A percentile compares a stretch with the other conserved stretches of the same genome.
Evolutionary conservation across 1,140 invertebrate species (phyloP).

Genomic region (Manduca sexta): DNA sequence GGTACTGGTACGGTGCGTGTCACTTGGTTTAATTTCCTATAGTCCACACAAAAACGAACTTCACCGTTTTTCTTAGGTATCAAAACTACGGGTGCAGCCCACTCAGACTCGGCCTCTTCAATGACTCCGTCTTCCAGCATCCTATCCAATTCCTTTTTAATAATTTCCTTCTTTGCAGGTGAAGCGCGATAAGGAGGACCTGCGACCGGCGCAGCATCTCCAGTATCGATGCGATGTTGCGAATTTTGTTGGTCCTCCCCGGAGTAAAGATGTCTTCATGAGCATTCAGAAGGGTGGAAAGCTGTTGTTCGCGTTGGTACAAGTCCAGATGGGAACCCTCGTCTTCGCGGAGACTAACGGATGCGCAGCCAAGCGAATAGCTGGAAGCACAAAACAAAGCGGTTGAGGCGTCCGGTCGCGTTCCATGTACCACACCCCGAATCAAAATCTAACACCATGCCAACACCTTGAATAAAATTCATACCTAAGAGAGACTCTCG

Average conservation of each 20-base stretch:
- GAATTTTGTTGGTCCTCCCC: slow-evolving; percentile 1
- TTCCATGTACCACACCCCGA: slow-evolving; percentile 5
- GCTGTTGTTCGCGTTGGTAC: background rate
- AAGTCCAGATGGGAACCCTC: slow-evolving; percentile 4
- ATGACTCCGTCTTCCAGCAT: slow-evolving; percentile 17
- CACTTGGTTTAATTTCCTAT: slow-evolving; percentile 9
- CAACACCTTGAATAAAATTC: slow-evolving; percentile 17
- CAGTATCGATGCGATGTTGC: slow-evolving; percentile 18
- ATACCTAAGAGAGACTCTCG: slow-evolving; percentile 20
- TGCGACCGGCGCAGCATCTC: slow-evolving; percentile 9
- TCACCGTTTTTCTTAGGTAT: slow-evolving; percentile 19
- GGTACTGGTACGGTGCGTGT: slow-evolving; percentile 15
- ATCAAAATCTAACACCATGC: slow-evolving; percentile 15
- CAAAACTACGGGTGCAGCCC: slow-evolving; percentile 14
- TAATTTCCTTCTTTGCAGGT: slow-evolving; percentile 15
- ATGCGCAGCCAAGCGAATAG: background rate
- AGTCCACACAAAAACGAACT: slow-evolving; percentile 15
- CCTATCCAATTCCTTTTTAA: slow-evolving; percentile 11
- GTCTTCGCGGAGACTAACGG: slow-evolving; percentile 2
- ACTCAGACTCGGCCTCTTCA: slow-evolving; percentile 12
- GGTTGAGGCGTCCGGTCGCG: background rate
- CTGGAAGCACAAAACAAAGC: background rate
- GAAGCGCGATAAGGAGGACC: slow-evolving; percentile 12
- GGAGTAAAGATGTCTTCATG: slow-evolving; percentile 10
- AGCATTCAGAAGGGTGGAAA: slow-evolving; percentile 2